Conservation (phyloP, 2,888 invertebrate genomes). For the Drosophila incognita region DNA sequence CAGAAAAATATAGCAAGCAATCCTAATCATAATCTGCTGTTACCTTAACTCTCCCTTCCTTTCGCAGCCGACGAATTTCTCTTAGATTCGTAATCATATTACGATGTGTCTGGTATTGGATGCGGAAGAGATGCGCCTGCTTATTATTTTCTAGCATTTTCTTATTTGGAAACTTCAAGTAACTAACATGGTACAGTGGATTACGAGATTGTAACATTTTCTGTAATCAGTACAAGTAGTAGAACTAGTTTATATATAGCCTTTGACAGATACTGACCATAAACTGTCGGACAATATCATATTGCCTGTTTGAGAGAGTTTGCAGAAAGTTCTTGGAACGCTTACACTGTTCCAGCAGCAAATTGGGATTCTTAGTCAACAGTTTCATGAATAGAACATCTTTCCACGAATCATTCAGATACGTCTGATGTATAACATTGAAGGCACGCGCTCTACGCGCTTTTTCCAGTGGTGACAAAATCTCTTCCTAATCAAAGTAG, state of each 20-base stretch:
- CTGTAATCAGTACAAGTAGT: constrained; percentile 44
- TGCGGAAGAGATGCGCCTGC: constrained; percentile 68
- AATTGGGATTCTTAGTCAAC: constrained; percentile 65
- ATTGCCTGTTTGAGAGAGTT: constrained; percentile 63
- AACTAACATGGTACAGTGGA: constrained; percentile 80
- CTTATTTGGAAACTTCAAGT: constrained; percentile 72
- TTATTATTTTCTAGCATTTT: constrained; percentile 63
- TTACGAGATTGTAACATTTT: constrained; percentile 83
- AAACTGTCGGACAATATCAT: constrained; percentile 75
- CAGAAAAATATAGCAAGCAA: constrained; percentile 9
- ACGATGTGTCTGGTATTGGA: constrained; percentile 82
- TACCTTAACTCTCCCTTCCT: constrained; percentile 65
- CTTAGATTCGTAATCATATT: constrained; percentile 78
- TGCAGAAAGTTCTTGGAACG: constrained; percentile 66
- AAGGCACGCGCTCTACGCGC: constrained; percentile 75
- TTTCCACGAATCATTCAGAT: constrained; percentile 79
- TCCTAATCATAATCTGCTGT: neutral
- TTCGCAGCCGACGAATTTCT: constrained; percentile 66
- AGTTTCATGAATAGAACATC: constrained; percentile 81
- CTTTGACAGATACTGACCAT: constrained; percentile 58
- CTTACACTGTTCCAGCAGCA: constrained; percentile 75
- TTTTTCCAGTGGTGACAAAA: constrained; percentile 78
- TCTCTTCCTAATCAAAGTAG: constrained; percentile 50
- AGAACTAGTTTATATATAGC: neutral
- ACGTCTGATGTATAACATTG: constrained; percentile 80